phyloP scores from a whole-genome alignment of 2,888 invertebrate species.

The Stenurella melanura region DNA sequence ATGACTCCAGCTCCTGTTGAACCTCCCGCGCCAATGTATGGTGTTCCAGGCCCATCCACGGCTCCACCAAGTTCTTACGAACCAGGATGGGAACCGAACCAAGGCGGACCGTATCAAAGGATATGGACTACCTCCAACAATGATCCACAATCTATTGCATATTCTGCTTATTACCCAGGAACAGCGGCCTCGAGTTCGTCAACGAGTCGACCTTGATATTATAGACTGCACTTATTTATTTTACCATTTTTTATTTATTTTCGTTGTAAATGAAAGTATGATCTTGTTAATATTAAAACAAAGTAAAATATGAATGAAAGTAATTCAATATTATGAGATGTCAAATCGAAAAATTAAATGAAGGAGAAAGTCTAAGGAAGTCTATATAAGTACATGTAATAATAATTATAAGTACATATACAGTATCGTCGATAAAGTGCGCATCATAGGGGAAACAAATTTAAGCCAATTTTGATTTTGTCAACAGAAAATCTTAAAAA shows the following conservation, averaged over 20 bases:
- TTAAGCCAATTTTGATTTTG: too few species aligned
- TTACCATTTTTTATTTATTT: neutral
- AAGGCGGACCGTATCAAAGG: conserved; percentile 86
- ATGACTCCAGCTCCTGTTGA: conserved; percentile 74
- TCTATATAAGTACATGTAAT: too few species aligned
- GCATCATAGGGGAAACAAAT: too few species aligned
- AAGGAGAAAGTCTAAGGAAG: too few species aligned
- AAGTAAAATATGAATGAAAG: too few species aligned
- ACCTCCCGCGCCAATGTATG: conserved; percentile 80
- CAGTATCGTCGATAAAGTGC: too few species aligned
- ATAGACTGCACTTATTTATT: neutral
- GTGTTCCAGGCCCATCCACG: conserved; percentile 78
- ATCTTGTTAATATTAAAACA: neutral
- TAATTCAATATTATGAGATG: too few species aligned
- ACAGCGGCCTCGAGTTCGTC: conserved; percentile 77
- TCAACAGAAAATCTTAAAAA: too few species aligned
- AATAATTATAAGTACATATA: too few species aligned
- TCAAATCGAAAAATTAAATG: too few species aligned
- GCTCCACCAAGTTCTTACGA: conserved; percentile 82
- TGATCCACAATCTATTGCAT: conserved; percentile 79
- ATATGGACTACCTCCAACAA: conserved; percentile 78
- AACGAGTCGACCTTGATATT: conserved; percentile 69
- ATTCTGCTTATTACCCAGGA: conserved; percentile 83
- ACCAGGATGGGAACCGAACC: conserved; percentile 83
- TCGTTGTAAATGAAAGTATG: neutral